A percentile compares a stretch with the other conserved stretches of the same genome.
These are phyloP conservation scores for Darevskia nairensis DNA, from an alignment of 2,797 vertebrate species.

Conservation along the genomic window DNA sequence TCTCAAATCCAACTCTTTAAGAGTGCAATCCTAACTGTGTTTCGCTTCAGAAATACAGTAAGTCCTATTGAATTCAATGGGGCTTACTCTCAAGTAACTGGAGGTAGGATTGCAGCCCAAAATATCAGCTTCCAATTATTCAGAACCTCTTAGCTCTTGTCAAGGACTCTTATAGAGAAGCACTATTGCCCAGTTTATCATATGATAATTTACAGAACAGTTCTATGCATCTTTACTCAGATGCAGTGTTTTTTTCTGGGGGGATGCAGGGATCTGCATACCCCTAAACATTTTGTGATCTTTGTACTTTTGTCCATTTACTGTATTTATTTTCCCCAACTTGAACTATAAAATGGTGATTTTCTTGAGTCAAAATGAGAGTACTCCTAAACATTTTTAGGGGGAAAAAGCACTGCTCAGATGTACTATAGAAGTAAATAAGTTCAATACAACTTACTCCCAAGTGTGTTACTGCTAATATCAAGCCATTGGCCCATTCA, in stretches of 20 bases:
- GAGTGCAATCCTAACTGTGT: neutral
- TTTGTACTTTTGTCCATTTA: too few species aligned
- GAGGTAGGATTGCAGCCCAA: neutral
- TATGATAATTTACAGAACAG: neutral
- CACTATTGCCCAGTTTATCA: too few species aligned
- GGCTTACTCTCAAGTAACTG: neutral
- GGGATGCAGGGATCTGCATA: too few species aligned
- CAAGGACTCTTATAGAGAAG: neutral
- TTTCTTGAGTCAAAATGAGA: too few species aligned
- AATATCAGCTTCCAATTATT: neutral
- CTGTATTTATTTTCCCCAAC: too few species aligned
- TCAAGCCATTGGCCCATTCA: too few species aligned
- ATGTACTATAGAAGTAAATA: too few species aligned
- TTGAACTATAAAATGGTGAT: too few species aligned
- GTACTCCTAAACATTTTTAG: too few species aligned
- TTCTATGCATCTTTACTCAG: neutral
- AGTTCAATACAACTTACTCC: neutral
- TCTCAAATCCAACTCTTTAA: neutral
- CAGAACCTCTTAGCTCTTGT: neutral
- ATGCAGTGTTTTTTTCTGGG: too few species aligned
- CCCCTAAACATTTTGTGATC: too few species aligned
- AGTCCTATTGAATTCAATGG: neutral
- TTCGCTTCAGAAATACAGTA: neutral
- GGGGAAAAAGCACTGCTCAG: too few species aligned
- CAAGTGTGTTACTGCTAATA: neutral